Evolutionary conservation across 2,113 vertebrate genomes (phyloP).

Genomic region (Suricata suricatta): DNA sequence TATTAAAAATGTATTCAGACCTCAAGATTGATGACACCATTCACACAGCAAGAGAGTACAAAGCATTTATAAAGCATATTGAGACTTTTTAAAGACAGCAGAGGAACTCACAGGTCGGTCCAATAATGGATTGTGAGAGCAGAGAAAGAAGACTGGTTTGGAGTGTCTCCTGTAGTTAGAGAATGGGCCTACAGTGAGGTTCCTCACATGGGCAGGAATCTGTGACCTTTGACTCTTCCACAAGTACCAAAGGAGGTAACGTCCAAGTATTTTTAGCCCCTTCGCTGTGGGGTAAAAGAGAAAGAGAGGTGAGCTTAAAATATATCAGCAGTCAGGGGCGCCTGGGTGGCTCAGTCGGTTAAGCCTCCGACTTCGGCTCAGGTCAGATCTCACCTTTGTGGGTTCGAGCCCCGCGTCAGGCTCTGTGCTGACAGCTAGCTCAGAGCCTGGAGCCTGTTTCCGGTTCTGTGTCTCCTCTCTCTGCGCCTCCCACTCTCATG

Average conservation of each 20-base stretch:
- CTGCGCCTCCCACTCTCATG: no score
- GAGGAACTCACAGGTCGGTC: not conserved
- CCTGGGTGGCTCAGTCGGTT: no score
- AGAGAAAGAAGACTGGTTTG: not conserved
- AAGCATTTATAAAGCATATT: not conserved
- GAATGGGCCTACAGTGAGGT: not conserved
- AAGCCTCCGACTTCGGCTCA: no score
- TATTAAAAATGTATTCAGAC: not conserved
- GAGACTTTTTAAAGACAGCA: not conserved
- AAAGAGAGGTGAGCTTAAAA: not conserved
- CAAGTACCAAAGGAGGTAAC: accelerated
- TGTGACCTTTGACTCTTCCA: accelerated
- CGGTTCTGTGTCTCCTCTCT: no score
- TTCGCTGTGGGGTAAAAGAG: accelerated
- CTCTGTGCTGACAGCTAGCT: no score
- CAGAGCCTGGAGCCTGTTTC: no score
- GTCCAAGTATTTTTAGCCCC: not conserved
- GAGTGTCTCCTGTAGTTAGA: not conserved
- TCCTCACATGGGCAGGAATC: accelerated
- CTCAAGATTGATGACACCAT: accelerated
- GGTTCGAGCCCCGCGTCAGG: no score
- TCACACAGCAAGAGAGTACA: not conserved
- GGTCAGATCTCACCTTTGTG: no score
- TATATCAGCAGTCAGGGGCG: not conserved
- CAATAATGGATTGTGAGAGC: not conserved